phyloP scores from a whole-genome alignment of 2,113 vertebrate genomes.

The Cheirogaleus medius region DNA sequence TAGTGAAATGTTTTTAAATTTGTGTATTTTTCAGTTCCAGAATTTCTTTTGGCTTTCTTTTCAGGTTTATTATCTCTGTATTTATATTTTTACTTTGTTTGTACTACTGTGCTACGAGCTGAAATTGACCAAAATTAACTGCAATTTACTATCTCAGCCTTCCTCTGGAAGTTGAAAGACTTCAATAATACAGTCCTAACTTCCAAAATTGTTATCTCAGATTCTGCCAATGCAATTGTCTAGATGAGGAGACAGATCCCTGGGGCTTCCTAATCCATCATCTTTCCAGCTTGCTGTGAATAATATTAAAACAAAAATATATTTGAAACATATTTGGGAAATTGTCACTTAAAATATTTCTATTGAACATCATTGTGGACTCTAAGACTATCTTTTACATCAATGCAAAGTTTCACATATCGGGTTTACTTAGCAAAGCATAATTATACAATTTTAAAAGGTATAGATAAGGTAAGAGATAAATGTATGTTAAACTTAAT shows the following conservation, averaged over 20 bases:
- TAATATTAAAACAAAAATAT: neutral
- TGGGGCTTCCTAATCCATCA: neutral
- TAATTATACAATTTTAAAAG: neutral
- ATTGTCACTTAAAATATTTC: neutral
- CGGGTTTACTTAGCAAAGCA: neutral
- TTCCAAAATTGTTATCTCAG: neutral
- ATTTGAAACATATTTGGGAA: neutral
- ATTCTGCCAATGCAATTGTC: neutral
- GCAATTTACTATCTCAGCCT: neutral
- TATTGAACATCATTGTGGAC: neutral
- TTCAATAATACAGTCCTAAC: neutral
- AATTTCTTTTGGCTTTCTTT: neutral
- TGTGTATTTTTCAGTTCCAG: neutral
- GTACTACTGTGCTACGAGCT: neutral
- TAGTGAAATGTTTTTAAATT: neutral
- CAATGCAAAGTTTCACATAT: neutral
- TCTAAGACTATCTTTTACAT: neutral
- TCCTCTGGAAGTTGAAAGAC: neutral
- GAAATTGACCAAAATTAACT: neutral
- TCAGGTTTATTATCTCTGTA: neutral
- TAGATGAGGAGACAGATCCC: neutral
- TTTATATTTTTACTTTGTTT: neutral
- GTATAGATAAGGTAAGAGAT: neutral
- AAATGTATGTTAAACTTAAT: neutral
- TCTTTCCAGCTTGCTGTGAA: neutral